Evolutionary conservation across 1,140 invertebrate genomes (phyloP), one percentile per base, ranked within the genome.

Genomic region (Drosophila parabipectinata): DNA sequence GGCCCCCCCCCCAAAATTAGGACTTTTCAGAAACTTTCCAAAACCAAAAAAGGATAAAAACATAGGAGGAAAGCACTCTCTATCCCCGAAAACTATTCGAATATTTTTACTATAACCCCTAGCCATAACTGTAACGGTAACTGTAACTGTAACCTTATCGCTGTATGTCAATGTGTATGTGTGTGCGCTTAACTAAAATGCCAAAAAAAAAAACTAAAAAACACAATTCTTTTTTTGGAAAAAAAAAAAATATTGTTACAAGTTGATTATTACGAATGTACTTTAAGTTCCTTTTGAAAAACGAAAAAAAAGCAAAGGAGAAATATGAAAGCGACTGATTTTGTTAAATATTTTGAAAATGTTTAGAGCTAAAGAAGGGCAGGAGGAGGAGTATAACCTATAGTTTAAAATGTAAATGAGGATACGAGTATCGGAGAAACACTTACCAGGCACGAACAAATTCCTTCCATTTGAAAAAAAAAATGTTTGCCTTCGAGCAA

Each of bases 391-490:
- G 34, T 37, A 37, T 37, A 76, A 62, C 66, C 57, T 80, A 81
- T 77, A 81, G 66, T 81, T 81, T 81, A 85, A 72, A 58, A 58
- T 85, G 82, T 78, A 88, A 58, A 85, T 79, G 78, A 79, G 50
- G 78, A 54, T 48, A 41, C 47, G 18, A 64, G 24, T 47, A 47
- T 47, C 28, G 71, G 48, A 63, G 56, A 63, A 63, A 71, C 73
- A 85, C 66, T 77, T 87, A 85, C 69, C 82, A 87, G 83, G 83
- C 75, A 88, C 77, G 72, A 89, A 89, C 85, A 81, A 85, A 89
- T 89, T 89, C 85, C 85, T 89, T 90, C 85, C 85, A 89, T 89
- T 89, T 84, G 67, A 76, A 37, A 37, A 37, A 37, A n/a, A 37
- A 37, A 82, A 79, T 72, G 47, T 57, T 69, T 71, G 64, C 67